These are phyloP conservation scores for Drosophila anceps DNA, from an alignment of 2,888 invertebrate genomes.

Conservation along the genomic window DNA sequence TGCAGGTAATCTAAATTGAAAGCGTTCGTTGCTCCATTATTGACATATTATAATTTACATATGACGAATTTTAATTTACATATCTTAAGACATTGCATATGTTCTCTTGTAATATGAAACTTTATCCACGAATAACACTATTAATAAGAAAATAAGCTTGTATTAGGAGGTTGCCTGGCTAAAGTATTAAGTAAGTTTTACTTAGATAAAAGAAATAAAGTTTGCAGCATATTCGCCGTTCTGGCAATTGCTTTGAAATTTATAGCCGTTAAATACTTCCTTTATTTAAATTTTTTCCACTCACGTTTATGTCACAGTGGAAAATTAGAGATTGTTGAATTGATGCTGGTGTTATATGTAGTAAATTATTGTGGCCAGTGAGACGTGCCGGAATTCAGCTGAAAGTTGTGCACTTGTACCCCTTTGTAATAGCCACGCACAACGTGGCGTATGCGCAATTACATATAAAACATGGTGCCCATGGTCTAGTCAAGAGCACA, in stretches of 20 bases:
- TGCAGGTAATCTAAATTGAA: not conserved
- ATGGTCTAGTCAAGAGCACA: constrained; percentile 27
- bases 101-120: too few species aligned
- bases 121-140: too few species aligned
- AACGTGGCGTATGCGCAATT: constrained; percentile 58
- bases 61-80: too few species aligned
- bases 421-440: constrained; percentile 37
- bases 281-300: constrained; percentile 2
- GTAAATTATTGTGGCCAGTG: constrained; percentile 57
- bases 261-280: not conserved
- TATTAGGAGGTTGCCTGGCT: too few species aligned
- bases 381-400: constrained; percentile 57
- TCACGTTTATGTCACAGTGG: constrained; percentile 2
- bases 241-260: not conserved
- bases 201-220: not conserved
- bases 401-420: constrained; percentile 25
- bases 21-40: not conserved
- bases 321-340: constrained; percentile 49
- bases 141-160: too few species aligned
- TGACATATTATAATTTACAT: not conserved
- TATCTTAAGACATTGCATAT: too few species aligned
- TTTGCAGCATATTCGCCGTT: not conserved
- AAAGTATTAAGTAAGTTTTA: too few species aligned
- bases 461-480: constrained; percentile 57
- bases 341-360: constrained; percentile 50